A percentile compares a stretch with the other conserved stretches of the same genome.
These are phyloP conservation scores for Heliangelus exortis DNA, from an alignment of 2,797 vertebrate species.

Conservation along the genomic window DNA sequence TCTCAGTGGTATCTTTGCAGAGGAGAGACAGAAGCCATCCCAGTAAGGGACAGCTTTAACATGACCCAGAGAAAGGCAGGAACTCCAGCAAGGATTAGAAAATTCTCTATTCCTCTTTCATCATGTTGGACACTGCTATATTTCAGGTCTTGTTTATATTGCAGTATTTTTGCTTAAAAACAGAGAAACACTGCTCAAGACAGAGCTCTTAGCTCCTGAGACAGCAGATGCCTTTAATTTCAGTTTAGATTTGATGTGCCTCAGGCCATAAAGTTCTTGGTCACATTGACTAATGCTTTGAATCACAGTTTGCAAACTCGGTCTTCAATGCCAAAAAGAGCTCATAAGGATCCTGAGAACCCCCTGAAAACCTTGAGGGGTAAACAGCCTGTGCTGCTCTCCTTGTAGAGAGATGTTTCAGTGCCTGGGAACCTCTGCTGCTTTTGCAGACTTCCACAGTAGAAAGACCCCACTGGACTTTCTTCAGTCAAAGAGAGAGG, in stretches of 20 bases:
- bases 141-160: background rate
- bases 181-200: background rate
- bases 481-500: background rate
- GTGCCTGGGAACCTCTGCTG: background rate
- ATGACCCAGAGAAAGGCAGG: background rate
- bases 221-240: slow-evolving; percentile 4
- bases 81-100: background rate
- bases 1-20: background rate
- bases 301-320: slow-evolving; percentile 1
- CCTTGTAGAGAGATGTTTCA: background rate
- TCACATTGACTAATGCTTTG: slow-evolving; percentile 8
- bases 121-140: background rate
- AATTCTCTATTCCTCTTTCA: background rate
- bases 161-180: background rate
- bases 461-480: background rate
- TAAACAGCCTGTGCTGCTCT: background rate
- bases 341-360: slow-evolving; percentile 2
- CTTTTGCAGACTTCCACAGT: background rate
- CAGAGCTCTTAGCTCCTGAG: background rate
- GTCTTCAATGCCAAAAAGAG: slow-evolving; percentile 19
- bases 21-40: background rate
- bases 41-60: background rate
- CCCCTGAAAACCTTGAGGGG: background rate
- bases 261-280: background rate
- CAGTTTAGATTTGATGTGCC: background rate